A percentile compares a stretch with the other conserved stretches of the same genome.
phyloP scores from a whole-genome alignment of 2,113 vertebrate species.

The Rattus rattus region DNA sequence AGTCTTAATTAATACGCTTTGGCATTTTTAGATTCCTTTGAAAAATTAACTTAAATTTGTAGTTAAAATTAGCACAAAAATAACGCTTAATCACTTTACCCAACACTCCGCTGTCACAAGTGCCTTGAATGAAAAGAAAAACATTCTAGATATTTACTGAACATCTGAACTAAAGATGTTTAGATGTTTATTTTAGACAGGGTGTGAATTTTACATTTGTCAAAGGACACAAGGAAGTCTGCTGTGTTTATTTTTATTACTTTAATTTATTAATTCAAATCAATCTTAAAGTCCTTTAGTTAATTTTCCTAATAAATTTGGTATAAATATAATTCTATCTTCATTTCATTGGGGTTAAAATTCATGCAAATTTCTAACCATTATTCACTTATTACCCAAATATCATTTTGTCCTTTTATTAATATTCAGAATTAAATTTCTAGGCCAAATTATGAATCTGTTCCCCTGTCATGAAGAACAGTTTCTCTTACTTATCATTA shows the following conservation, averaged over 20 bases:
- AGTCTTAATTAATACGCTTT: background rate
- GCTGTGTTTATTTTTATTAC: background rate
- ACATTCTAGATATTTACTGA: background rate
- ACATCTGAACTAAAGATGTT: background rate
- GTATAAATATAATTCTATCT: slow-evolving; percentile 23
- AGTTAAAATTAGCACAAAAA: background rate
- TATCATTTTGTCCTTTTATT: background rate
- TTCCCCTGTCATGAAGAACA: background rate
- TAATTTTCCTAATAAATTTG: slow-evolving; percentile 13
- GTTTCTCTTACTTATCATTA: slow-evolving; percentile 22
- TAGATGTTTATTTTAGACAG: background rate
- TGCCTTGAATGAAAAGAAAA: background rate
- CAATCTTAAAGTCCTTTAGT: background rate
- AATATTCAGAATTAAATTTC: background rate
- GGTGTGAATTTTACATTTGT: background rate
- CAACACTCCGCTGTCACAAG: slow-evolving; percentile 15
- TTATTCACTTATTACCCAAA: background rate
- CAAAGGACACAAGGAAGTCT: background rate
- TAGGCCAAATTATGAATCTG: background rate
- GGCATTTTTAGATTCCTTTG: background rate
- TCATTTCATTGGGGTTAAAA: background rate
- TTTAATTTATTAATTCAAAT: slow-evolving; percentile 35
- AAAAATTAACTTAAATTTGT: slow-evolving; percentile 33
- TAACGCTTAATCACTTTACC: background rate
- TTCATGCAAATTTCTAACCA: background rate